Evolutionary conservation across 30 jellyfish, hydroid and myxozoan genomes (phyloP).

Genomic region (Aurelia aurita): DNA sequence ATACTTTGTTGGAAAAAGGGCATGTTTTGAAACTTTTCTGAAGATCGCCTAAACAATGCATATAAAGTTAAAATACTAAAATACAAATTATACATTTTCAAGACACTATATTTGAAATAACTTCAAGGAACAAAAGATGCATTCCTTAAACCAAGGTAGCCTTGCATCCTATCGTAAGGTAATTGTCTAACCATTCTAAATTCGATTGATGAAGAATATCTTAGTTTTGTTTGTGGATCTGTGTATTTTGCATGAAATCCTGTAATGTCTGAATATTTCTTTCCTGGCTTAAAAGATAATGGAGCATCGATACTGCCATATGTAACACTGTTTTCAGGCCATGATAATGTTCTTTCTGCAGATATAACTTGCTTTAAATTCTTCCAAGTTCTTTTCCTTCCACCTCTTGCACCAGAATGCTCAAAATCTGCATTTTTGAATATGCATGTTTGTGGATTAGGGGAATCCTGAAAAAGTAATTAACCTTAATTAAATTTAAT

Average conservation of each 20-base stretch:
- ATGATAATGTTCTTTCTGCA: conserved; percentile 68
- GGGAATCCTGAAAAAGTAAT: conserved; percentile 20
- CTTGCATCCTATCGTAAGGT: conserved; percentile 94
- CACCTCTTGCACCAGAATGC: conserved; percentile 85
- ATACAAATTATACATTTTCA: no score
- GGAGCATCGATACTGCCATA: conserved; percentile 94
- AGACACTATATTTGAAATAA: not conserved
- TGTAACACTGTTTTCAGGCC: conserved; percentile 76
- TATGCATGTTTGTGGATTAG: conserved; percentile 23
- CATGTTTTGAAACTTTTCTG: no score
- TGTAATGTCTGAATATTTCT: conserved; percentile 89
- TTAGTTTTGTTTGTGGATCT: conserved; percentile 89
- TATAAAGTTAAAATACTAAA: no score
- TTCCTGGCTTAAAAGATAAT: conserved; percentile 90
- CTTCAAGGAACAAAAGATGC: conserved; percentile 71
- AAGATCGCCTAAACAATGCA: no score
- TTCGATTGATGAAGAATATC: conserved; percentile 80
- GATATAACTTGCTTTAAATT: conserved; percentile 78
- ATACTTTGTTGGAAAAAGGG: no score
- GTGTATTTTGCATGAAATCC: conserved; percentile 93
- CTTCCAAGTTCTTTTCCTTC: conserved; percentile 86
- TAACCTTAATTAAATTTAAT: not conserved
- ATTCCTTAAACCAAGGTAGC: conserved; percentile 80
- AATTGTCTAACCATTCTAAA: conserved; percentile 75
- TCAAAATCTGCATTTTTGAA: conserved; percentile 64